Percentiles rank a stretch among this genome's conserved stretches.
phyloP scores from a whole-genome alignment of 2,888 invertebrate species.

The Acanthococcus lagerstroemiae region DNA sequence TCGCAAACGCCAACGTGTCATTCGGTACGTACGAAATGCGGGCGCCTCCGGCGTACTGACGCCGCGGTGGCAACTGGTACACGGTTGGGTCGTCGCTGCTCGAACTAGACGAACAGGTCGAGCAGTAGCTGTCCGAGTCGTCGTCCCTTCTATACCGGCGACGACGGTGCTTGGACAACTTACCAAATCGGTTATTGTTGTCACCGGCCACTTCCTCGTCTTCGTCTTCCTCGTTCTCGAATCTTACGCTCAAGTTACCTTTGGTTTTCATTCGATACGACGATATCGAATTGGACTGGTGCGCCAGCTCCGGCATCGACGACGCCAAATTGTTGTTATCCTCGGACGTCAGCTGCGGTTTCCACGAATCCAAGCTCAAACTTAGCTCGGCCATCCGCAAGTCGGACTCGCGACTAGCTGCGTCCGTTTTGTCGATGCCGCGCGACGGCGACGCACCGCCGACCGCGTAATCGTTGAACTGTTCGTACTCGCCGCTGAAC shows the following conservation, averaged over 20 bases:
- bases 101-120: conserved; percentile 66
- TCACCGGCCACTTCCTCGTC: background rate
- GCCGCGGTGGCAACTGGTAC: conserved; percentile 70
- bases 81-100: conserved; percentile 76
- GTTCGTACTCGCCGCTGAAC: conserved; percentile 5
- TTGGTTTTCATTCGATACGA: conserved; percentile 41
- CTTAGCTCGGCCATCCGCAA: conserved; percentile 48
- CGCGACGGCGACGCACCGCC: background rate
- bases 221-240: conserved; percentile 42
- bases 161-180: conserved; percentile 4
- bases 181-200: background rate
- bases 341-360: conserved; percentile 39
- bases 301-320: conserved; percentile 54
- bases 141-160: conserved; percentile 43
- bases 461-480: conserved; percentile 6
- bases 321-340: conserved; percentile 44
- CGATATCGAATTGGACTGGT: conserved; percentile 37
- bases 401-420: conserved; percentile 23
- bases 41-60: conserved; percentile 79
- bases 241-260: conserved; percentile 46
- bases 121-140: conserved; percentile 71
- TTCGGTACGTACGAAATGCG: conserved; percentile 88
- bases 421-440: background rate
- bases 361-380: conserved; percentile 48
- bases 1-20: conserved; percentile 73